phyloP scores from a whole-genome alignment of 2,888 invertebrate species.

The Xylophagus ater region DNA sequence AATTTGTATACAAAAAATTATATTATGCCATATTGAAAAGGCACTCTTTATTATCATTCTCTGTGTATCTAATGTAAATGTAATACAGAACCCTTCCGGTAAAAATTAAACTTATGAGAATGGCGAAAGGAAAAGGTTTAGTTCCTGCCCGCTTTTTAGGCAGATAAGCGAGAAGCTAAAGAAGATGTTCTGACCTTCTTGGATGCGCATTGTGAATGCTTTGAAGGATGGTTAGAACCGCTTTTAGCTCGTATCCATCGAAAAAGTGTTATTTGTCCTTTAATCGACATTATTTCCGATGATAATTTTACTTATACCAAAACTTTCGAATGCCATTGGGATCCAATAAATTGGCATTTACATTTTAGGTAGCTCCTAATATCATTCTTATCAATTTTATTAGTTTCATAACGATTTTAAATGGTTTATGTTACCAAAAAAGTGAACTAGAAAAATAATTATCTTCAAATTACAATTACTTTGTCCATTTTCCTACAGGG shows the following conservation, averaged over 20 bases:
- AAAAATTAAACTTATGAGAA: slow-evolving; percentile 52
- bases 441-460: too few species aligned
- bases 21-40: too few species aligned
- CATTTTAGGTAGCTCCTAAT: slow-evolving; percentile 69
- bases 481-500: too few species aligned
- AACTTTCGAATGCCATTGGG: slow-evolving; percentile 86
- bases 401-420: too few species aligned
- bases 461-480: too few species aligned
- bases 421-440: too few species aligned
- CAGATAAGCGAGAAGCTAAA: slow-evolving; percentile 50
- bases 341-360: slow-evolving; percentile 95
- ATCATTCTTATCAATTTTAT: too few species aligned
- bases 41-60: too few species aligned
- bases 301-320: slow-evolving; percentile 92
- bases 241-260: slow-evolving; percentile 46
- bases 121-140: slow-evolving; percentile 58
- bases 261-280: slow-evolving; percentile 49
- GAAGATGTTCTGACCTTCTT: slow-evolving; percentile 82
- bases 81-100: too few species aligned
- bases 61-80: too few species aligned
- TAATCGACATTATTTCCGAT: slow-evolving; percentile 91
- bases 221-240: slow-evolving; percentile 66
- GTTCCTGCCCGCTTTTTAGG: slow-evolving; percentile 75
- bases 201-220: slow-evolving; percentile 96
- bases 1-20: too few species aligned